Base-by-base conservation (phyloP, 2,888 invertebrate genomes). In the Tanytarsus gracilentus region DNA sequence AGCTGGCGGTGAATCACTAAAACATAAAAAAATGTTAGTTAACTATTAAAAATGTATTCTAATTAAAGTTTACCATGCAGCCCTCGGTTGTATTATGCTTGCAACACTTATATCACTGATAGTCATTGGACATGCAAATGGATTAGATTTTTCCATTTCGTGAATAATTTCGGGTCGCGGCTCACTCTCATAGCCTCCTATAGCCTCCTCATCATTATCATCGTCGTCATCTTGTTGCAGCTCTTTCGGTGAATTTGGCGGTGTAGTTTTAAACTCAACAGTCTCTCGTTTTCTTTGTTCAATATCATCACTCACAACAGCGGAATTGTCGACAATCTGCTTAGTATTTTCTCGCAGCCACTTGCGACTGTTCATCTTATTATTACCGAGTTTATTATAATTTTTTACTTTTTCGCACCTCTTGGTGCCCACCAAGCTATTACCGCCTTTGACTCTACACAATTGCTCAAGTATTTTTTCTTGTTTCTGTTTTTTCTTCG, bases 201-300 rank as follows among this genome's bases (percentile, higher is more conserved):
- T n/a, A n/a, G n/a, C n/a, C 18, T 53, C 30, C 33, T 30, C 21
- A n/a, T 18, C 27, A 21, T 18, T 14, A 14, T 36, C 33, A 2
- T 51, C 60, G 14, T 26, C 26, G 26, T 26, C 26, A 21, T 25
- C 23, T 4, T 26, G 23, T 27, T 61, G 52, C 1, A 16, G 21
- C 29, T 30, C 18, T 29, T 61, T 52, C n/a, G 52, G 61, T 26
- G 44, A 50, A 29, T 56, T 61, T 33, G 61, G 49, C 29, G 62
- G 29, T 4, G 50, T 55, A 14, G 18, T 51, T 29, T 56, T 58
- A 30, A 21, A 36, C 18, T 60, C 60, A 49, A 60, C 18, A n/a
- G 49, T 60, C 25, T 60, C 60, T 8, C 49, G 11, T 29, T 58
- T 58, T n/a, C n/a, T n/a, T n/a, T 50, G 60, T 18, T 49, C 50